Evolutionary conservation across 2,888 invertebrate species (phyloP).

Genomic region (Chrysolina oricalcia): DNA sequence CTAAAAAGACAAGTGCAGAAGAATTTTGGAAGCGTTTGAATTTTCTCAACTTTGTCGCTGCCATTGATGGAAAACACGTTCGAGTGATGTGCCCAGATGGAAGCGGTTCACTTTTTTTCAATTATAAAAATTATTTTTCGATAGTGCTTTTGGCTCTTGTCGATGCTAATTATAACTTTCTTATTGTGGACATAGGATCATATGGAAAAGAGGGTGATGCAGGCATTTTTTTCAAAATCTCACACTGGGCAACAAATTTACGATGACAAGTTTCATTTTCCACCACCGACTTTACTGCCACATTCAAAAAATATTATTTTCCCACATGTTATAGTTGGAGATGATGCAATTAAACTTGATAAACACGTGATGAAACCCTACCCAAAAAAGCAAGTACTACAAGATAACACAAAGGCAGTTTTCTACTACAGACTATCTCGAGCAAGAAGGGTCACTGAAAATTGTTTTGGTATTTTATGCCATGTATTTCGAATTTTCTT

Average conservation of each 20-base stretch:
- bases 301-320: constrained; percentile 39
- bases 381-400: constrained; percentile 45
- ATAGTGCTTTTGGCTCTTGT: constrained; percentile 49
- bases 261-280: constrained; percentile 48
- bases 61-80: constrained; percentile 52
- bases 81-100: constrained; percentile 50
- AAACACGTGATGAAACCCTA: constrained; percentile 53
- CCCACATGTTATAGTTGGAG: constrained; percentile 54
- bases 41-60: constrained; percentile 50
- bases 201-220: constrained; percentile 50
- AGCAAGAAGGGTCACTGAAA: no score
- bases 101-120: constrained; percentile 46
- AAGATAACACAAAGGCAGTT: constrained; percentile 45
- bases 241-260: constrained; percentile 51
- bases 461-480: constrained; percentile 38
- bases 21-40: constrained; percentile 30
- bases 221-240: constrained; percentile 48
- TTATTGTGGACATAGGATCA: constrained; percentile 39
- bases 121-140: constrained; percentile 46
- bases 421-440: constrained; percentile 41
- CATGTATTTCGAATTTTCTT: no score
- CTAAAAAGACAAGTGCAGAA: constrained; percentile 32
- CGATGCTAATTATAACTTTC: constrained; percentile 42
- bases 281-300: constrained; percentile 51
- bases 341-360: constrained; percentile 56